phyloP scores from a whole-genome alignment of 2,797 vertebrate genomes.

The Galaxias olidus region DNA sequence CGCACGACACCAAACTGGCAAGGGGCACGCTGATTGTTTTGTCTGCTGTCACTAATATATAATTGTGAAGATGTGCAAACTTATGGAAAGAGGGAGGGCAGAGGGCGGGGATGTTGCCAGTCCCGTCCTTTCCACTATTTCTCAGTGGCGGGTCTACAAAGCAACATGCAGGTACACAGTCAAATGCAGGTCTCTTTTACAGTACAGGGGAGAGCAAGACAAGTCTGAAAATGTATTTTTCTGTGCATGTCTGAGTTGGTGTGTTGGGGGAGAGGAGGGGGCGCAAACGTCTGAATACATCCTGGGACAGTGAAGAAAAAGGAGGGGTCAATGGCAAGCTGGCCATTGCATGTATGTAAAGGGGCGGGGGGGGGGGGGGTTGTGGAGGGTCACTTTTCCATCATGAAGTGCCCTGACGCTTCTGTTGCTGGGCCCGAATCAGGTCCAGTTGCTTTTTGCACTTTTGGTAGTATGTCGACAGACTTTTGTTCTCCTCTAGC shows the following conservation, averaged over 20 bases:
- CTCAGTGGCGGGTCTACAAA: slow-evolving; percentile 27
- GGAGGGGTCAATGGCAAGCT: too few relatives aligned
- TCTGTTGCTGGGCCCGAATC: slow-evolving; percentile 97
- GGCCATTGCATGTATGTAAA: slow-evolving; percentile 17
- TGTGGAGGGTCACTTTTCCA: slow-evolving; percentile 48
- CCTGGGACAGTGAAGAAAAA: too few relatives aligned
- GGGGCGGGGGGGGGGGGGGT: slow-evolving; percentile 27
- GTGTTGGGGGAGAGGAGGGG: too few relatives aligned
- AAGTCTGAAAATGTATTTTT: slow-evolving; percentile 8
- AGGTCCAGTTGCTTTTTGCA: slow-evolving; percentile 99
- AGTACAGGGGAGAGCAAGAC: slow-evolving; percentile 26
- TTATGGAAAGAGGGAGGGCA: slow-evolving; percentile 35
- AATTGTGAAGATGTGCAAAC: slow-evolving; percentile 53
- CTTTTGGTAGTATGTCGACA: slow-evolving; percentile 97
- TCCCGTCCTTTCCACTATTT: slow-evolving; percentile 23
- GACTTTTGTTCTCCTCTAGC: slow-evolving; percentile 98
- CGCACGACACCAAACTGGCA: slow-evolving; percentile 12
- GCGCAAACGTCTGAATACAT: too few relatives aligned
- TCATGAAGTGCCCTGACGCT: slow-evolving; percentile 98
- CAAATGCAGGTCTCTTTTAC: slow-evolving; percentile 56
- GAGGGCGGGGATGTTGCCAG: not conserved
- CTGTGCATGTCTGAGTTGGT: too few relatives aligned
- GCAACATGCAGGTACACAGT: slow-evolving; percentile 67
- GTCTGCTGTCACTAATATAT: slow-evolving; percentile 52
- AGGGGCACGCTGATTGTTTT: slow-evolving; percentile 51